A percentile compares a stretch with the other conserved stretches of the same genome.
These are phyloP conservation scores for Brachyopa scutellaris DNA, from an alignment of 2,888 invertebrate genomes.

Conservation along the genomic window DNA sequence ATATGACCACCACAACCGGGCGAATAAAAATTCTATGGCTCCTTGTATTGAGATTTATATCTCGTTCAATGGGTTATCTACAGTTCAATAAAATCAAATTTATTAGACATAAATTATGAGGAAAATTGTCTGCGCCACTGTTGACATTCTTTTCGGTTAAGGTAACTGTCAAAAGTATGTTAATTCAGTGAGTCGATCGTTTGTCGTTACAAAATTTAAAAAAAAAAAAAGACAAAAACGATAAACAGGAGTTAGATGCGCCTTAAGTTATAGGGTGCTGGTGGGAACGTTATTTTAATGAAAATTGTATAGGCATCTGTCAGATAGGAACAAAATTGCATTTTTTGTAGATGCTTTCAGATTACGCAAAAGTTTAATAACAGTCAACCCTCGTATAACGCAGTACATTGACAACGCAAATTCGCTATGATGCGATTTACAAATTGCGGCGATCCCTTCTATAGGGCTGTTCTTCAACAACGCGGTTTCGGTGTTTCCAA, in stretches of 20 bases:
- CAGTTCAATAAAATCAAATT: conserved; percentile 53
- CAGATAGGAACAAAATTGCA: too few relatives aligned
- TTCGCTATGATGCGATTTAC: too few relatives aligned
- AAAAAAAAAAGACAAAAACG: neutral
- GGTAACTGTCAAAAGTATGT: conserved; percentile 56
- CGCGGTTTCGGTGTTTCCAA: too few relatives aligned
- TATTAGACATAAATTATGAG: conserved; percentile 56
- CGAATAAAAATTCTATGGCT: conserved; percentile 47
- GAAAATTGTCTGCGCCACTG: conserved; percentile 52
- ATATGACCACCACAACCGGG: neutral
- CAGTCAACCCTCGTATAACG: too few relatives aligned
- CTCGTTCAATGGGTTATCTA: conserved; percentile 22
- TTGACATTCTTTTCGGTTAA: conserved; percentile 34
- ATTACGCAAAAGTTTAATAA: too few relatives aligned
- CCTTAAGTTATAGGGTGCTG: conserved; percentile 14
- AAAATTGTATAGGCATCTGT: too few relatives aligned
- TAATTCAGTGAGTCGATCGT: conserved; percentile 55
- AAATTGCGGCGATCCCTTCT: too few relatives aligned
- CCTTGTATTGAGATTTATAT: conserved; percentile 67
- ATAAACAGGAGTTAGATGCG: conserved; percentile 9
- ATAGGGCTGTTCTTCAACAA: too few relatives aligned
- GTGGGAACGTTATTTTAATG: conserved; percentile 13
- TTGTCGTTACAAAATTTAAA: conserved; percentile 27
- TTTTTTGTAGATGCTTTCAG: too few relatives aligned
- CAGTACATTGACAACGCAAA: too few relatives aligned